Base-by-base conservation (phyloP, 2,797 vertebrate genomes). In the Heliangelus exortis region DNA sequence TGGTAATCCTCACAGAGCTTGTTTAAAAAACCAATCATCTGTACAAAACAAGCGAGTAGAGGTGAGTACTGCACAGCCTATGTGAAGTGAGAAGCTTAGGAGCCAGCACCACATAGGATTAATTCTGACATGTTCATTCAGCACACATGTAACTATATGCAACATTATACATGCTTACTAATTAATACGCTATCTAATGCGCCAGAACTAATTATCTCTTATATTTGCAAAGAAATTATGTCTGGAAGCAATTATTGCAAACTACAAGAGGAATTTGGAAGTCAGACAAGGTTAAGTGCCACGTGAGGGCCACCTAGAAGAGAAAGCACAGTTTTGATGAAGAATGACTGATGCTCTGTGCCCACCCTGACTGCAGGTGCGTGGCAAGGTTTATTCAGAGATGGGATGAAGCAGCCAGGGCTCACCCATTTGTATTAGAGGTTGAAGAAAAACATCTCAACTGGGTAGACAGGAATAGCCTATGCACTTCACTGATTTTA, bases 81-180 rank as follows among this genome's bases (percentile, higher is more conserved):
- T 2, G 15, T 2, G 4, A 17, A 15, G 31, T 2, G 13, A 33
- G 58, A 41, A 51, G 54, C 36, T 19, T 10, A 12, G 19, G 45
- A 85, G 47, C 36, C 79, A 63, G 1, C 20, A 1, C 36, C 2
- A 4, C 6, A 2, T 1, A 45, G 36, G 34, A 43, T 2, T 14
- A 21, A n/a, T 43, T 34, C 8, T 36, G 31, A 66, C 2, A 1
- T 3, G 5, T 66, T 66, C 34, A 23, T 61, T 59, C 74, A 41
- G 83, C n/a, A 61, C 9, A 9, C 0, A 0, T n/a, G 12, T 43
- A 39, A 55, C 55, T n/a, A 5, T 14, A 12, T 18, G 39, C 47
- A 47, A 54, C 1, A 3, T 25, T 51, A n/a, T 10, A 63, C 29
- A 1, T 53, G 36, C 62, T 45, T 88, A 58, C 59, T 39, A 41